A percentile compares a stretch with the other conserved stretches of the same genome.
phyloP scores from a whole-genome alignment of 2,888 invertebrate species.

The Melikaiella ostensackeni region DNA sequence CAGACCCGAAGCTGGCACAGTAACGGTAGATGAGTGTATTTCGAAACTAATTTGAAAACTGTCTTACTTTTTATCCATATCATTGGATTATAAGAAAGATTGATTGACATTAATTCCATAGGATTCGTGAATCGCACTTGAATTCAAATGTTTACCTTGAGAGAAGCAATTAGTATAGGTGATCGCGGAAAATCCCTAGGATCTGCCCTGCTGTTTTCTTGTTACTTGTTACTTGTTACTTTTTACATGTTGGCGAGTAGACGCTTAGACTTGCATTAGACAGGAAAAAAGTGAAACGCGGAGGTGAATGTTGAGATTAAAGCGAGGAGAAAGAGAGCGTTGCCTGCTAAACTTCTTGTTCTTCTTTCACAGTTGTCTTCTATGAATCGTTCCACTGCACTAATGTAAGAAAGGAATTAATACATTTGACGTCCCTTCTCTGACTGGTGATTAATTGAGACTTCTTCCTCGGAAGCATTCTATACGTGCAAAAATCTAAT shows the following conservation, averaged over 20 bases:
- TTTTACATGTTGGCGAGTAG: conserved; percentile 3
- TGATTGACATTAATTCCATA: background rate
- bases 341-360: background rate
- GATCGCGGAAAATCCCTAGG: conserved; percentile 52
- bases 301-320: conserved; percentile 26
- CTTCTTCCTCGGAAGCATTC: background rate
- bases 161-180: conserved; percentile 51
- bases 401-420: background rate
- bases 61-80: background rate
- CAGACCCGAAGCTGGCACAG: no score
- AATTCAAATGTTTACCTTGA: conserved; percentile 5
- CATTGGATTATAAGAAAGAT: background rate
- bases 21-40: no score
- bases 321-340: conserved; percentile 7
- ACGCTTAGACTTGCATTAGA: conserved; percentile 26
- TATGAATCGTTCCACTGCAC: background rate
- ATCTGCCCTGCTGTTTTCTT: no score
- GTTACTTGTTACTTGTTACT: conserved; percentile 15
- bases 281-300: conserved; percentile 40
- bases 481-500: background rate
- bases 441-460: conserved; percentile 5
- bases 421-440: background rate
- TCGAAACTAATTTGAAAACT: no score
- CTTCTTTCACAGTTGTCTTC: conserved; percentile 2
- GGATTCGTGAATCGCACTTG: background rate